Evolutionary conservation across 2,888 invertebrate genomes (phyloP).

Genomic region (Patella ulyssiponensis): DNA sequence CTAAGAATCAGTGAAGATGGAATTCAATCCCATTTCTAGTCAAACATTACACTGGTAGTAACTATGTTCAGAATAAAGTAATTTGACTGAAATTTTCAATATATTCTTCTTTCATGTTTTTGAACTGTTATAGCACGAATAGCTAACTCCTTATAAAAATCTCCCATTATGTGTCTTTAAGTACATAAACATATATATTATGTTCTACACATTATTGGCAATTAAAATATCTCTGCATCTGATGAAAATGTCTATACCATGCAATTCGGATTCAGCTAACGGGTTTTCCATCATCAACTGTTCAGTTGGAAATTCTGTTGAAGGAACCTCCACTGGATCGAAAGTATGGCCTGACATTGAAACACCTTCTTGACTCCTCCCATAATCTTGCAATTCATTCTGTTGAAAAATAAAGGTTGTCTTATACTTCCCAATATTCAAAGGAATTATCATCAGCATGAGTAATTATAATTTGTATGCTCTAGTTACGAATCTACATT

Average conservation of each 20-base stretch:
- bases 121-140: no score
- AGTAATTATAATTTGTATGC: no score
- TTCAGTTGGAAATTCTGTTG: constrained; percentile 1
- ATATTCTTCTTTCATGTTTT: no score
- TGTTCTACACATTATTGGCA: neutral
- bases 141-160: no score
- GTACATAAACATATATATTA: neutral
- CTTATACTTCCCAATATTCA: no score
- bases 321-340: neutral
- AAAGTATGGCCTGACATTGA: neutral
- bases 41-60: no score
- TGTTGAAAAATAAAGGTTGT: neutral
- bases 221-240: constrained; percentile 1
- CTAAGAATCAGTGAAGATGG: no score
- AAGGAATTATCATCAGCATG: no score
- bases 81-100: no score
- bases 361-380: neutral
- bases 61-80: no score
- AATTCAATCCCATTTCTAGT: no score
- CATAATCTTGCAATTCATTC: neutral
- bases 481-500: no score
- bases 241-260: neutral
- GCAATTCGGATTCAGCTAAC: neutral
- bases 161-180: neutral
- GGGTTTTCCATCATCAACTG: neutral